Base-by-base conservation (phyloP, 2,888 invertebrate genomes). In the Trimorus sp. region DNA sequence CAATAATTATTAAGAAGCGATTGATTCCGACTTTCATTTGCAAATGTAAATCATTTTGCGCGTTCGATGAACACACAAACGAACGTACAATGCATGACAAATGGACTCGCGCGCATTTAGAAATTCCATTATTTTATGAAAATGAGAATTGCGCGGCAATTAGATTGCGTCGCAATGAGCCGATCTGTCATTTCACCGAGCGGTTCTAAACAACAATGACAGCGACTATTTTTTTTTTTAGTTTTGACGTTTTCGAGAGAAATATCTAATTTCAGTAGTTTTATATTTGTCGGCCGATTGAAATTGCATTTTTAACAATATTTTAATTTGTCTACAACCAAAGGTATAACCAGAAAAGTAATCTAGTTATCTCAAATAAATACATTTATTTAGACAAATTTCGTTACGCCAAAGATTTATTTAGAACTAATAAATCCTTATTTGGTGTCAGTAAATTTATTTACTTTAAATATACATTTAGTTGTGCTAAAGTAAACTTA, bases 61-160 rank as follows among this genome's bases (percentile, higher is more conserved):
- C 38, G 26, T 45, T 45, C 60, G 51, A 51, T 51, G 63, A 51
- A 63, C 36, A 12, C 26, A 49, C 8, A 51, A 51, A 51, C 49
- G 15, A 63, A 65, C 16, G 37, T 14, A 51, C 63, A 63, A 63
- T 51, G n/a, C 11, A 51, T 63, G 63, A 63, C 38, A 51, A 63
- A 63, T 63, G 63, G 36, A 63, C 63, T 60, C n/a, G 48, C 48
- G 40, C n/a, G 38, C 37, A 63, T 63, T 63, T 51, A 5, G 38
- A 63, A 63, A 63, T 51, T 49, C 51, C 38, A 63, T 63, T 63
- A 63, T 63, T 63, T 63, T 63, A 51, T 37, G 38, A 63, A 66
- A 66, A 26, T 26, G 40, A 53, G 40, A 66, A 40, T 53, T 53
- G 53, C 42, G 53, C 38, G 65, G 40, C 53, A 66, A 66, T 62